Percentiles rank a stretch among this genome's conserved stretches.
Conservation (phyloP, 2,888 invertebrate species). For the Gymnosoma rotundatum region DNA sequence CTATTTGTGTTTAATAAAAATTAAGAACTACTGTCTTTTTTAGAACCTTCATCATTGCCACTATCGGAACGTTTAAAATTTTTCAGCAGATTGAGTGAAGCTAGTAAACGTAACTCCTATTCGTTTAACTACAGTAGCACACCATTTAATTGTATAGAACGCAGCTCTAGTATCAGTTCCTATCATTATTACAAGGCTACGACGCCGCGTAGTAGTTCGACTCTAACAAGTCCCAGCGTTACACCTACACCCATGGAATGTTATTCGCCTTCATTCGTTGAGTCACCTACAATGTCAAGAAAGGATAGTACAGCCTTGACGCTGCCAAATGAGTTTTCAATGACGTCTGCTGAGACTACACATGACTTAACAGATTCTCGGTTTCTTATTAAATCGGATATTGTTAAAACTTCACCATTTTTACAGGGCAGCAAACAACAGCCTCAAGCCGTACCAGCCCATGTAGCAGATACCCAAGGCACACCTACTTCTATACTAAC, state of each 20-base stretch:
- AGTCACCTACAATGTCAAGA: constrained; percentile 25
- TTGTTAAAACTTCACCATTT: constrained; percentile 67
- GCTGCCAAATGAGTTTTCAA: background rate
- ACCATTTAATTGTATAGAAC: constrained; percentile 73
- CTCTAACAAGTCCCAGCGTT: constrained; percentile 74
- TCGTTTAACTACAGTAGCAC: constrained; percentile 74
- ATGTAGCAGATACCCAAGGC: constrained; percentile 51
- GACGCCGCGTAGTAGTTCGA: constrained; percentile 76
- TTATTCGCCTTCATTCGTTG: constrained; percentile 35
- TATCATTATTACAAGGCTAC: constrained; percentile 64
- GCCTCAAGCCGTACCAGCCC: background rate
- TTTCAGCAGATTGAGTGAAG: constrained; percentile 79
- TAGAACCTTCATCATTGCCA: constrained; percentile 81
- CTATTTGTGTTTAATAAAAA: constrained; percentile 18
- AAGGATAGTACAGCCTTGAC: constrained; percentile 21
- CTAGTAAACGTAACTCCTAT: constrained; percentile 70
- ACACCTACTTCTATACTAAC: constrained; percentile 70
- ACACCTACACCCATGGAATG: constrained; percentile 77
- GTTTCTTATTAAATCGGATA: constrained; percentile 57
- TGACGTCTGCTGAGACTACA: background rate
- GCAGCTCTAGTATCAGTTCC: constrained; percentile 72
- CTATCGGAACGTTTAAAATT: constrained; percentile 80
- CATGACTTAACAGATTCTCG: constrained; percentile 52
- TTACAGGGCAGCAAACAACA: constrained; percentile 31
- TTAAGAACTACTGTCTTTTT: constrained; percentile 35